phyloP scores from a whole-genome alignment of 1,140 invertebrate species.

The Anagrus nilaparvatae region DNA sequence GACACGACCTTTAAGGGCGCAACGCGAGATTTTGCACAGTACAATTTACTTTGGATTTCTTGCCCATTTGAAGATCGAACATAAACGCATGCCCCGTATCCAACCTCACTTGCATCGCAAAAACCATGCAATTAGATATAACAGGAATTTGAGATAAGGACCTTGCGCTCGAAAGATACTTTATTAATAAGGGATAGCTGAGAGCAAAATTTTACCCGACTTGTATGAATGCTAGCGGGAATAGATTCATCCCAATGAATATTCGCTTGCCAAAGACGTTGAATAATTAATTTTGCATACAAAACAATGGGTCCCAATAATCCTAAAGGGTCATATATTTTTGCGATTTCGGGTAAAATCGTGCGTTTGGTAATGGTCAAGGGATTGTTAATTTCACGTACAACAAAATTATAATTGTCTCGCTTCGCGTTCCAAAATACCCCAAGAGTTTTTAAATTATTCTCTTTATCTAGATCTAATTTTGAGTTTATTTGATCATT shows the following conservation, averaged over 20 bases:
- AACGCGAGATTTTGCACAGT: slow-evolving; percentile 23
- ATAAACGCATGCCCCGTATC: slow-evolving; percentile 12
- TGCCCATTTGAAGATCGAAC: neutral
- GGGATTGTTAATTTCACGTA: neutral
- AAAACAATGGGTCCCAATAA: neutral
- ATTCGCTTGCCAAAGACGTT: neutral
- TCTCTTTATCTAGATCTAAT: neutral
- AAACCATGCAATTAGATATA: too few relatives aligned
- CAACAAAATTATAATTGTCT: neutral
- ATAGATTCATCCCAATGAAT: slow-evolving; percentile 8
- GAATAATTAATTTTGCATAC: neutral
- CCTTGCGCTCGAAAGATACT: too few relatives aligned
- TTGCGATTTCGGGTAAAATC: neutral
- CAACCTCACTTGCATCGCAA: too few relatives aligned
- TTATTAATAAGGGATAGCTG: too few relatives aligned
- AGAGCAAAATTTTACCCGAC: too few relatives aligned
- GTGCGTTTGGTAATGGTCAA: neutral
- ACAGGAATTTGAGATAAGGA: too few relatives aligned
- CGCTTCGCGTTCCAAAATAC: neutral
- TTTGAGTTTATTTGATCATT: neutral
- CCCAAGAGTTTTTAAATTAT: neutral
- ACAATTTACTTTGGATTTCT: slow-evolving; percentile 5
- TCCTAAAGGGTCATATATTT: neutral
- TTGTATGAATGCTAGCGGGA: too few relatives aligned
- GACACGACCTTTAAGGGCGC: slow-evolving; percentile 25